Percentiles rank a stretch among this genome's conserved stretches.
These are phyloP conservation scores for Cladopsammia gracilis DNA, from an alignment of 64 coral and sea anemone species.

Conservation along the genomic window DNA sequence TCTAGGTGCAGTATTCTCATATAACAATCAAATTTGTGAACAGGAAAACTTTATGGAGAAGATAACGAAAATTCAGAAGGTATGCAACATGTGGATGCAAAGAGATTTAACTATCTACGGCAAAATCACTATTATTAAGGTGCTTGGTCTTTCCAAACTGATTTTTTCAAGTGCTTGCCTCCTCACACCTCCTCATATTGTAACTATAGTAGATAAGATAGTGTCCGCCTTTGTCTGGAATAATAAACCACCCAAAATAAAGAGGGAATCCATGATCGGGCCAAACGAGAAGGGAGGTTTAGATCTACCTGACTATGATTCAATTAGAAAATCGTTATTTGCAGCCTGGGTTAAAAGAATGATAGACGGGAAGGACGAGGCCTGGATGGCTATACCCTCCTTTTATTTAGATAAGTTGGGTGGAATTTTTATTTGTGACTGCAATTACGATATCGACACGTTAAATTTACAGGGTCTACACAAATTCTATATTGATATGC, in stretches of 20 bases:
- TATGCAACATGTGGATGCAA: background rate
- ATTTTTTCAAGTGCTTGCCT: background rate
- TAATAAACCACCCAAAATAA: slow-evolving; percentile 3
- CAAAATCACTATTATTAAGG: background rate
- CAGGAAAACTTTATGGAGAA: too few relatives aligned
- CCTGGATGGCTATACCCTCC: background rate
- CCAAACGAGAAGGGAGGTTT: background rate
- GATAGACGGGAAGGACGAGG: background rate
- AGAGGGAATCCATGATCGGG: background rate
- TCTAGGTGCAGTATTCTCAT: background rate
- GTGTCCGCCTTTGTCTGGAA: background rate
- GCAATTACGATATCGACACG: slow-evolving; percentile 17
- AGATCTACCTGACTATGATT: background rate
- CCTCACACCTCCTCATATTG: background rate
- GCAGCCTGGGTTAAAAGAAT: background rate
- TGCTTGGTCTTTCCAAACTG: background rate
- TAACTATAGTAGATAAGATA: background rate
- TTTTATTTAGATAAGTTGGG: background rate
- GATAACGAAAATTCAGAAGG: too few relatives aligned
- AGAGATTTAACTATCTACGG: background rate
- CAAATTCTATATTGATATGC: background rate
- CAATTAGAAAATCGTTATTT: background rate
- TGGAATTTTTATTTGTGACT: slow-evolving; percentile 17
- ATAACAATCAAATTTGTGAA: background rate
- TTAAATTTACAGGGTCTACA: background rate